Evolutionary conservation across 2,888 invertebrate genomes (phyloP).

Genomic region (Incurvaria masculella): DNA sequence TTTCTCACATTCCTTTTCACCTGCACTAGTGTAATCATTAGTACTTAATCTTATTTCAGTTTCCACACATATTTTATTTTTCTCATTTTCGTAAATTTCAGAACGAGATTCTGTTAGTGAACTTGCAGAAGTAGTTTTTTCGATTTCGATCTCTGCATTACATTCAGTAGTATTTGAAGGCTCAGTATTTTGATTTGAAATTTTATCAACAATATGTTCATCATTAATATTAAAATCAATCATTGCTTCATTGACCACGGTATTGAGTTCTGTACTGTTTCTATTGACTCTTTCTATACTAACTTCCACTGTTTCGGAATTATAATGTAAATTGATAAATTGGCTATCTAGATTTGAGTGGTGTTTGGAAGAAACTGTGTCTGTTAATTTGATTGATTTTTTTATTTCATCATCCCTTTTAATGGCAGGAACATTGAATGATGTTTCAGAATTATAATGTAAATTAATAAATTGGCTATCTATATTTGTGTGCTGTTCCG

Average conservation of each 20-base stretch:
- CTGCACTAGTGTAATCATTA: slow-evolving; percentile 6
- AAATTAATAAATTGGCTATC: slow-evolving; percentile 5
- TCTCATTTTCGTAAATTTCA: slow-evolving; percentile 1
- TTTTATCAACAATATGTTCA: too few species aligned
- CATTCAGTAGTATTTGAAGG: too few species aligned
- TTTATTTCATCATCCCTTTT: too few species aligned
- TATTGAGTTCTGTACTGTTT: too few species aligned
- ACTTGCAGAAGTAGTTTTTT: too few species aligned
- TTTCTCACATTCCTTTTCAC: slow-evolving; percentile 9
- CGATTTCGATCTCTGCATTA: too few species aligned
- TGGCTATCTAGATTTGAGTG: slow-evolving; percentile 1
- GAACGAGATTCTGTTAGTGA: too few species aligned
- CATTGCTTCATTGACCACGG: too few species aligned
- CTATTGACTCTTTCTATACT: too few species aligned
- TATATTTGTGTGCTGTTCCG: neutral
- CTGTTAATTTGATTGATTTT: neutral
- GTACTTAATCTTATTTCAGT: neutral
- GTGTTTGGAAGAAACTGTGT: neutral
- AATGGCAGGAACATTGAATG: neutral
- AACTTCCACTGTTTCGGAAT: too few species aligned
- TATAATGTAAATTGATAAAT: slow-evolving; percentile 4
- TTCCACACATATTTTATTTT: neutral
- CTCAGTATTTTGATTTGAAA: too few species aligned
- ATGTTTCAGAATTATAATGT: slow-evolving; percentile 9
- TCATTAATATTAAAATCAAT: too few species aligned